A percentile compares a stretch with the other conserved stretches of the same genome.
These are phyloP conservation scores for Ageneiosus marmoratus DNA, from an alignment of 2,113 vertebrate genomes.

Conservation along the genomic window DNA sequence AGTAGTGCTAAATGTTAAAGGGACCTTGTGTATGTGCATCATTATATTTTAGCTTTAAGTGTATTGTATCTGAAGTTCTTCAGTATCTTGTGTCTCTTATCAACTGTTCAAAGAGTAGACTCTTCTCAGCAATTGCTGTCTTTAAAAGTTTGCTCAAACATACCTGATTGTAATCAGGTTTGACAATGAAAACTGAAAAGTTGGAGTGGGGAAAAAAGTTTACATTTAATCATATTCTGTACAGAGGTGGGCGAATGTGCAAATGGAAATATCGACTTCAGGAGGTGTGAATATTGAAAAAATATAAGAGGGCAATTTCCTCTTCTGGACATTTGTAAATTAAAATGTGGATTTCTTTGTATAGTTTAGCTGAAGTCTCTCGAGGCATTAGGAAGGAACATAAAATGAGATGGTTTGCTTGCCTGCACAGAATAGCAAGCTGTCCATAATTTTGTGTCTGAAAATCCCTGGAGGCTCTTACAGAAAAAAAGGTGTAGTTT, in stretches of 20 bases:
- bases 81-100: neutral
- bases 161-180: neutral
- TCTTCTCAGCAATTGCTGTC: neutral
- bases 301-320: conserved; percentile 51
- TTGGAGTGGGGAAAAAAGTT: neutral
- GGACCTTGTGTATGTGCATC: neutral
- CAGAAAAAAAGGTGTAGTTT: conserved; percentile 34
- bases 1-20: neutral
- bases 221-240: neutral
- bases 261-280: conserved; percentile 53
- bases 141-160: too few species aligned
- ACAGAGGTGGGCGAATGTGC: conserved; percentile 26
- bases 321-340: conserved; percentile 51
- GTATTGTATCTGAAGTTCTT: too few species aligned
- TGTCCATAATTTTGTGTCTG: conserved; percentile 34
- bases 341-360: conserved; percentile 50
- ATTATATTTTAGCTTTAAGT: neutral
- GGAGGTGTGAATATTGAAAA: conserved; percentile 42
- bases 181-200: neutral
- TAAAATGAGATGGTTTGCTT: conserved; percentile 33
- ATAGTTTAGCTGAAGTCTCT: conserved; percentile 18
- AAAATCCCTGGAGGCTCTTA: conserved; percentile 36
- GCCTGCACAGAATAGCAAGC: conserved; percentile 29
- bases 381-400: conserved; percentile 22
- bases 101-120: neutral